Evolutionary conservation across 2,113 vertebrate genomes (phyloP).

Genomic region (Chinchilla lanigera): DNA sequence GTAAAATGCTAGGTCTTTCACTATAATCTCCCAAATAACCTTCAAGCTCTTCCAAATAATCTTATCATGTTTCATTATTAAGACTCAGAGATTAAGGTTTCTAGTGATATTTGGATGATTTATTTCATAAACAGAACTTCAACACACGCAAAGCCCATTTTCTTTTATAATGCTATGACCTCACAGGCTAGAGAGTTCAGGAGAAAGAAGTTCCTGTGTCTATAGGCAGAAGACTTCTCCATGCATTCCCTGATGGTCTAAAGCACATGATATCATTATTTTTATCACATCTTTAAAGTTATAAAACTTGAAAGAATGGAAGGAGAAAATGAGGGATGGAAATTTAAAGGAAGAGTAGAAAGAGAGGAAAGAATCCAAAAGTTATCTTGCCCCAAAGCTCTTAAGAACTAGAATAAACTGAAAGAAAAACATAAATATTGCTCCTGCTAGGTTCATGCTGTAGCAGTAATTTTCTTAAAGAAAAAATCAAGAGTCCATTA

Average conservation of each 20-base stretch:
- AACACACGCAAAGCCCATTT: background rate
- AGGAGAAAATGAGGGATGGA: background rate
- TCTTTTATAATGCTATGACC: background rate
- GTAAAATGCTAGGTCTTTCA: background rate
- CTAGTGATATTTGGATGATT: background rate
- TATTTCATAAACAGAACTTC: background rate
- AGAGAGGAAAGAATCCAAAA: background rate
- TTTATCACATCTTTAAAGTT: background rate
- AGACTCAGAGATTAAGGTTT: background rate
- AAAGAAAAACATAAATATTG: background rate
- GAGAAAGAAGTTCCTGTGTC: background rate
- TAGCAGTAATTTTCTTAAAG: background rate
- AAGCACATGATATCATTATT: background rate
- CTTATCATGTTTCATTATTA: background rate
- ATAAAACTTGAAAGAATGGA: background rate
- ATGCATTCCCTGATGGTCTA: background rate
- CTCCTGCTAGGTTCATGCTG: background rate
- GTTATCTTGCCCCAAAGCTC: background rate
- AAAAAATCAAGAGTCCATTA: background rate
- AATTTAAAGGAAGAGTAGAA: rapidly evolving
- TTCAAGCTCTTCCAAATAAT: background rate
- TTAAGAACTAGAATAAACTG: constrained; percentile 21
- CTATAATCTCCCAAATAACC: background rate
- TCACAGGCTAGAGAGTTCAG: background rate
- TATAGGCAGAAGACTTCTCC: background rate